Evolutionary conservation across 1,140 invertebrate species (phyloP).

Genomic region (Xylocopa sonorina): DNA sequence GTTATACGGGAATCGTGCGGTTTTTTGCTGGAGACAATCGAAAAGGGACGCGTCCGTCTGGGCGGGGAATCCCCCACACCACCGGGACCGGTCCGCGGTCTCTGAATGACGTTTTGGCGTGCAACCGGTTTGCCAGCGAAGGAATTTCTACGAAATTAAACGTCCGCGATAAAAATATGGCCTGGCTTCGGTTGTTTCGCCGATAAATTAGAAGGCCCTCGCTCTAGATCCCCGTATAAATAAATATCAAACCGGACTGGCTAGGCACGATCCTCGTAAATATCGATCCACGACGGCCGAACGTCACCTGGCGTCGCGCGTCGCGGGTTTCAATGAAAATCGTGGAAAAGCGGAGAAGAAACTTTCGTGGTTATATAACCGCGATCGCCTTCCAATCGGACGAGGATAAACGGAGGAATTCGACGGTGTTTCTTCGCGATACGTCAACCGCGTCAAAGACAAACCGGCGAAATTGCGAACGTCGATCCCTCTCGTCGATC

Average conservation of each 20-base stretch:
- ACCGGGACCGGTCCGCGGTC: neutral
- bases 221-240: conserved; percentile 41
- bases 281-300: neutral
- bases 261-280: conserved; percentile 28
- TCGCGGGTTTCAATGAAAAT: neutral
- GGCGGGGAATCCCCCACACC: neutral
- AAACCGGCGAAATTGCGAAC: too few relatives aligned
- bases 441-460: too few relatives aligned
- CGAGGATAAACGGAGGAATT: neutral
- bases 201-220: conserved; percentile 43
- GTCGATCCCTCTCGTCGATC: too few relatives aligned
- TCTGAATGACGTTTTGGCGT: conserved; percentile 47
- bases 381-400: neutral
- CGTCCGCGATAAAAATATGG: conserved; percentile 50
- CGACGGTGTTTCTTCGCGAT: too few relatives aligned
- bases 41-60: conserved; percentile 1
- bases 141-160: conserved; percentile 54
- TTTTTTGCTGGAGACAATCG: conserved; percentile 8
- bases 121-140: conserved; percentile 47
- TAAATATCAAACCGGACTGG: conserved; percentile 33
- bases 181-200: conserved; percentile 21
- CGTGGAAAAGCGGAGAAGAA: neutral
- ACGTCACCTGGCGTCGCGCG: neutral
- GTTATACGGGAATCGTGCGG: conserved; percentile 31
- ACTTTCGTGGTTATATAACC: neutral